phyloP scores from a whole-genome alignment of 2,888 invertebrate genomes.

The Cephus rjabovi region DNA sequence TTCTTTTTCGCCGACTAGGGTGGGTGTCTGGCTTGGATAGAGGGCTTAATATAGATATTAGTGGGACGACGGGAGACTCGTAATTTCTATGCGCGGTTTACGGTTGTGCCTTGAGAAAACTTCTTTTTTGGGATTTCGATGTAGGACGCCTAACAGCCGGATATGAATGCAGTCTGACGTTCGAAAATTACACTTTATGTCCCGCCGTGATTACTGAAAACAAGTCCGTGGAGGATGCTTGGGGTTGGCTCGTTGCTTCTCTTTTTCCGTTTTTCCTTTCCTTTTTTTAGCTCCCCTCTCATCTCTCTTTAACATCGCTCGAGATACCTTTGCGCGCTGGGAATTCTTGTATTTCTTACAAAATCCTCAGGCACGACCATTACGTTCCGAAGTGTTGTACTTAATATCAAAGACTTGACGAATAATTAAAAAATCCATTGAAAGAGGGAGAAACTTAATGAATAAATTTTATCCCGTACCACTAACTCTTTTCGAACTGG shows the following conservation, averaged over 20 bases:
- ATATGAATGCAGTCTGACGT: neutral
- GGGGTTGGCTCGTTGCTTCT: neutral
- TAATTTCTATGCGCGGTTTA: neutral
- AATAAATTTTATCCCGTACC: neutral
- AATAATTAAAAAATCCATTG: neutral
- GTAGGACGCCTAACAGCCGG: neutral
- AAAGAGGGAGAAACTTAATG: neutral
- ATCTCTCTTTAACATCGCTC: neutral
- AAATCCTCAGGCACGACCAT: neutral
- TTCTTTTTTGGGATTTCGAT: neutral
- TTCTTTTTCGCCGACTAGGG: slow-evolving; percentile 32
- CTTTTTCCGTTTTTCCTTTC: neutral
- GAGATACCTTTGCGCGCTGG: neutral
- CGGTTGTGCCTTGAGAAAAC: neutral
- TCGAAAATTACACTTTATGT: neutral
- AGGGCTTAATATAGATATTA: neutral
- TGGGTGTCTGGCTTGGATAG: neutral
- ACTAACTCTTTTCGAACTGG: neutral
- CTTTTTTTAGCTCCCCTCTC: neutral
- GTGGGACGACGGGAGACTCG: neutral
- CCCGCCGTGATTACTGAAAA: neutral
- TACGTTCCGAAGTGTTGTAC: neutral
- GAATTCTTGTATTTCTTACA: neutral
- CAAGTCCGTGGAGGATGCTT: neutral
- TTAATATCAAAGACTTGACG: neutral